Evolutionary conservation across 2,888 invertebrate species (phyloP), one percentile per base, ranked within the genome.

Genomic region (Adineta ricciae): DNA sequence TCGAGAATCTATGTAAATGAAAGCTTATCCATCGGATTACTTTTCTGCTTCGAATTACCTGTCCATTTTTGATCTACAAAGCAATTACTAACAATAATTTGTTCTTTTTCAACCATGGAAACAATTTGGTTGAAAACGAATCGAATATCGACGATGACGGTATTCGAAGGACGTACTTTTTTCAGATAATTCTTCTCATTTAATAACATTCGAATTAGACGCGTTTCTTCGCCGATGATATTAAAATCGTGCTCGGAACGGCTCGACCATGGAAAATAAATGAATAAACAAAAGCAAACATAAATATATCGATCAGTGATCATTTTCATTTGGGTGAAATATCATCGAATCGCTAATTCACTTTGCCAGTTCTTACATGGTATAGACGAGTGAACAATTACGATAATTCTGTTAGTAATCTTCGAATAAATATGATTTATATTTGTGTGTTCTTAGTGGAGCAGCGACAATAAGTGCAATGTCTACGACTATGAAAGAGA

Each of bases 41-140:
- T 11, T 46, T 46, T 46, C 11, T 46, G 46, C 5, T 46, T 46
- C 5, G 11, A 46, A 46, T 5, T 46, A 64, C 64, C 64, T 82
- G 46, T 83, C 86, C 86, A 86, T 86, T 86, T 84, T 38, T 86
- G 86, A 84, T 86, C 86, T 32, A 86, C 84, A 72, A 86, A 86
- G n/a, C 82, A 84, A 73, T 86, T 86, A 11, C 78, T 38, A 27
- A 86, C 84, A 78, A 86, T 86, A 54, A 86, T 84, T 84, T 86
- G 86, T 78, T 86, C 86, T 64, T 84, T 86, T 84, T 86, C 86
- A 56, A 86, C 84, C 50, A 86, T 52, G 41, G 84, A 64, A 32
- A 86, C 32, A 27, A 86, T 84, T 84, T 86, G 86, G 49, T 86
- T 86, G 16, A 86, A 50, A 52, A 84, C 84, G 27, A 86, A 21